These are phyloP conservation scores for Hydrolagus affinis DNA, from an alignment of 2,113 vertebrate genomes.

Conservation along the genomic window DNA sequence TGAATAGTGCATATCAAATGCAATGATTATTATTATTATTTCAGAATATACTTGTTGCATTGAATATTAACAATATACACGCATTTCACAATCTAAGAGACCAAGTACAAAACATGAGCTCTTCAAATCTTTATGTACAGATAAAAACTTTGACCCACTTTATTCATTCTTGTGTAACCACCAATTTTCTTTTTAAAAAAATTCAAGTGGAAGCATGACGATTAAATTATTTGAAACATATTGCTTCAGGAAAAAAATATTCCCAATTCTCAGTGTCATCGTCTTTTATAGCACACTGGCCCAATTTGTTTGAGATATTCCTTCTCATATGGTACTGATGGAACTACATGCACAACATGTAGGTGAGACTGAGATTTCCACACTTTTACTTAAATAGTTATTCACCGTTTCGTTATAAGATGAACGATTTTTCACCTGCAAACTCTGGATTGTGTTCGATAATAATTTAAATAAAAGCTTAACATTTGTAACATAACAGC, in stretches of 20 bases:
- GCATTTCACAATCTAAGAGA: slow-evolving; percentile 46
- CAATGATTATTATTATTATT: too few relatives aligned
- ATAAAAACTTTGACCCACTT: slow-evolving; percentile 48
- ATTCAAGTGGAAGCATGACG: not conserved
- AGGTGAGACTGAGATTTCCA: too few relatives aligned
- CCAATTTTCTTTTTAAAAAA: too few relatives aligned
- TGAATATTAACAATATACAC: slow-evolving; percentile 4
- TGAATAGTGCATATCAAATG: too few relatives aligned
- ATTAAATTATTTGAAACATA: not conserved
- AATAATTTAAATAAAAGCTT: not conserved
- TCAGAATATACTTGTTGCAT: not conserved
- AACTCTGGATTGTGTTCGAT: too few relatives aligned
- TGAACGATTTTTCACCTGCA: not conserved
- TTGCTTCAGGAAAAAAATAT: too few relatives aligned
- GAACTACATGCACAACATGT: not conserved
- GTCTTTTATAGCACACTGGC: not conserved
- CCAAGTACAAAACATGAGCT: slow-evolving; percentile 31
- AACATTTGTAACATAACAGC: not conserved
- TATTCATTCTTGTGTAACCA: slow-evolving; percentile 43
- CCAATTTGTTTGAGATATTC: not conserved
- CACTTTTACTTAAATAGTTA: not conserved
- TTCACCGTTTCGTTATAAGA: not conserved
- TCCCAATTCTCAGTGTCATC: not conserved
- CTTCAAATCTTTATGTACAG: slow-evolving; percentile 46
- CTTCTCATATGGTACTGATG: too few relatives aligned